Evolutionary conservation across 2,888 invertebrate genomes (phyloP).

Genomic region (Erebia epiphron): DNA sequence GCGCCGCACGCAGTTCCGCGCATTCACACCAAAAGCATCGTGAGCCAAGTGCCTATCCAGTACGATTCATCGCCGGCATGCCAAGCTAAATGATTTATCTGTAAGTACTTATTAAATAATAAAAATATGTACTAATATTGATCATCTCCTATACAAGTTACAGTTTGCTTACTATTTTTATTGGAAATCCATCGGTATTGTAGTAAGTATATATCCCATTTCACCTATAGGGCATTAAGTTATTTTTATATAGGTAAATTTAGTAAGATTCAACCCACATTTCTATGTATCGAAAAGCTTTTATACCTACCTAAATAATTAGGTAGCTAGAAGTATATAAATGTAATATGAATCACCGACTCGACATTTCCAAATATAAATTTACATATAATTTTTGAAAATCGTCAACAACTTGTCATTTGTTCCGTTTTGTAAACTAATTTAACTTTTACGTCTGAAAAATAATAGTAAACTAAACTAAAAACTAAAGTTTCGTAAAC

Average conservation of each 20-base stretch:
- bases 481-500: background rate
- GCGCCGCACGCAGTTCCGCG: background rate
- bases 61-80: background rate
- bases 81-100: slow-evolving; percentile 1
- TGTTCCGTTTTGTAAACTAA: background rate
- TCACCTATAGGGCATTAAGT: background rate
- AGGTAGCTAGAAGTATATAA: background rate
- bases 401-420: background rate
- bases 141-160: background rate
- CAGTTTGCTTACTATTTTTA: background rate
- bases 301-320: too few relatives aligned
- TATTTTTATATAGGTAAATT: too few relatives aligned
- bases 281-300: background rate
- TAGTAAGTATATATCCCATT: background rate
- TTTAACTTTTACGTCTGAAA: too few relatives aligned
- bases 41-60: background rate
- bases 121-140: background rate
- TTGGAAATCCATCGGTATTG: background rate
- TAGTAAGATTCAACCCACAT: background rate
- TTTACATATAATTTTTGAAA: background rate
- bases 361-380: background rate
- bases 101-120: background rate
- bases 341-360: background rate
- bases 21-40: background rate
- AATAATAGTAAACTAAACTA: too few relatives aligned